Base-by-base conservation (phyloP, 2,888 invertebrate species). In the Melinopterus prodromus region DNA sequence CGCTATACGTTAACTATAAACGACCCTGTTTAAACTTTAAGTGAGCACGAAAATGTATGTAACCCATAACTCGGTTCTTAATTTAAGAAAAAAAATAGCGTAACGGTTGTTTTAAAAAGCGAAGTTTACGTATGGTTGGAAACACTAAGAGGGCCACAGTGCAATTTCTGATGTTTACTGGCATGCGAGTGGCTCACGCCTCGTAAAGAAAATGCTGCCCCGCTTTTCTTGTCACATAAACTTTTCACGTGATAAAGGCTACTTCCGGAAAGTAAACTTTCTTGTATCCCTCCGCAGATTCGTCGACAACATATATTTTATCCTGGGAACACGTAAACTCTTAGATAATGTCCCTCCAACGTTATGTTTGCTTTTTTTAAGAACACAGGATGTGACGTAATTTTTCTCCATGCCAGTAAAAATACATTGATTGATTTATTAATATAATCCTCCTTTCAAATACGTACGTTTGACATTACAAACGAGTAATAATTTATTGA, bases 141-240 rank as follows among this genome's bases (percentile, higher is more conserved):
- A 38, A 53, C 7, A 53, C 53, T 53, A 53, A 53, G 9, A 53
- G 53, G 53, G 53, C 9, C 12, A 9, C 9, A 53, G 12, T 53
- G 53, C 53, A 53, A 53, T 53, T 53, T 53, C 53, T 53, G 53
- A 53, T 53, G 53, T 53, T 53, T 53, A 53, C 53, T 12, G 53
- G 7, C 9, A 53, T 53, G 9, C 53, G 12, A 53, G 53, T 53
- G 53, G 53, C 12, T 53, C 53, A 12, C 53, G 7, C 9, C 53
- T 53, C 53, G 53, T 53, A 53, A 53, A 53, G 53, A 53, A 53
- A 53, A 53, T 53, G 53, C 53, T 12, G 53, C 9, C 7, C 9
- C 53, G 53, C 53, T 53, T 53, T 53, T 53, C 53, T 53, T 53
- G 53, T 53, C 53, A 53, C 53, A 53, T 53, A 53, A 53, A 53